A percentile compares a stretch with the other conserved stretches of the same genome.
These are phyloP conservation scores for Spinibarbus caldwelli DNA, from an alignment of 2,797 vertebrate species.

Conservation along the genomic window DNA sequence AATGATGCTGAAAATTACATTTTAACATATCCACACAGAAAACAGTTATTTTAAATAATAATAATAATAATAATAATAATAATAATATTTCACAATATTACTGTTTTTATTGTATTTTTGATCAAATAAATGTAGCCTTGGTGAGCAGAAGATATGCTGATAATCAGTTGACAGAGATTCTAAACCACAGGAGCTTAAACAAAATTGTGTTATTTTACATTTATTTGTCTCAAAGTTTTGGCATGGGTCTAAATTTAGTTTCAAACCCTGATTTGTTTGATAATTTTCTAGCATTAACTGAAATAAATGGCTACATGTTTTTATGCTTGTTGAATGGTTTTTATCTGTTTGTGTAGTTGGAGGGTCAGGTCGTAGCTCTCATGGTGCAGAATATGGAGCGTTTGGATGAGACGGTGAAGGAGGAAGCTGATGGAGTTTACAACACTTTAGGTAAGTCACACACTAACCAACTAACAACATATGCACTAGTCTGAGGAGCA, in stretches of 20 bases:
- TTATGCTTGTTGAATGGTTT: too few relatives aligned
- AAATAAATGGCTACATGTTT: not conserved
- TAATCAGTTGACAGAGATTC: too few relatives aligned
- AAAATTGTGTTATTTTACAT: not conserved
- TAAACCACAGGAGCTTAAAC: not conserved
- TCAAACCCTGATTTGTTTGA: not conserved
- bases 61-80: too few relatives aligned
- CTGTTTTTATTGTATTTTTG: not conserved
- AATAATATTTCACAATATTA: too few relatives aligned
- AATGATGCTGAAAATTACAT: not conserved
- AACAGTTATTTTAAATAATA: not conserved
- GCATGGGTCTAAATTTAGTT: not conserved
- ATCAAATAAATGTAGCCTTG: not conserved
- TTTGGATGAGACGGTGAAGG: constrained; percentile 92
- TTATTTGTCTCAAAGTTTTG: not conserved
- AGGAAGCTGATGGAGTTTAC: constrained; percentile 94
- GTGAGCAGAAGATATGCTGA: too few relatives aligned
- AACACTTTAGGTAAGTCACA: constrained; percentile 87
- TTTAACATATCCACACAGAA: not conserved
- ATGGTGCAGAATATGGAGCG: constrained; percentile 98
- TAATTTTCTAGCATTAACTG: not conserved
- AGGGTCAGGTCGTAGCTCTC: constrained; percentile 95
- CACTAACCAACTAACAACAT: not conserved
- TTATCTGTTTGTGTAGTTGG: constrained; percentile 77
- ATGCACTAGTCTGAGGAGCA: constrained; percentile 54